phyloP scores from a whole-genome alignment of 2,113 vertebrate species.

The Boulengeromyrus knoepffleri region DNA sequence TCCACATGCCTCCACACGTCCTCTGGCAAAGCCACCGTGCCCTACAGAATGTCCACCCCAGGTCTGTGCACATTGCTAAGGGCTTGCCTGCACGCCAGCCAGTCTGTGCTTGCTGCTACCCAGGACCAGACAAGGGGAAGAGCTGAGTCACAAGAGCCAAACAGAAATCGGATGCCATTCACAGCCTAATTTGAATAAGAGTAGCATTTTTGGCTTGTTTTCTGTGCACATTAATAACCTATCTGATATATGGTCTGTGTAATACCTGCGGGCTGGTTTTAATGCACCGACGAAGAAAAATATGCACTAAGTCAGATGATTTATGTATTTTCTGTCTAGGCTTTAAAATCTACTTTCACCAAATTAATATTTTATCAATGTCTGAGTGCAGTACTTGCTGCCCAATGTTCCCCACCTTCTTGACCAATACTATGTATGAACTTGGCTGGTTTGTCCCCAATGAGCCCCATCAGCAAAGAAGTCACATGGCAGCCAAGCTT shows the following conservation, averaged over 20 bases:
- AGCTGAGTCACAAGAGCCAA: neutral
- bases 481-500: neutral
- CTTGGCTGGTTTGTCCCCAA: neutral
- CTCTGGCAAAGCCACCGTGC: neutral
- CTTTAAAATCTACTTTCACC: neutral
- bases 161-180: neutral
- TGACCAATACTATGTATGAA: neutral
- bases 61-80: neutral
- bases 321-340: neutral
- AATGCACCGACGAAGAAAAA: neutral
- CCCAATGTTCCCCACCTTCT: neutral
- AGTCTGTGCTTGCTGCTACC: neutral
- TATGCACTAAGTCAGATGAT: neutral
- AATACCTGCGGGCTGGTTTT: neutral
- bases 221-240: neutral
- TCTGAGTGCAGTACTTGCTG: neutral
- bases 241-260: neutral
- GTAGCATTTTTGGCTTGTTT: neutral
- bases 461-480: neutral
- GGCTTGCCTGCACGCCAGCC: neutral
- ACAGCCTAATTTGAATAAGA: neutral
- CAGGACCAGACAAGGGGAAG: neutral
- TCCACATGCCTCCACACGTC: neutral
- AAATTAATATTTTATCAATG: neutral
- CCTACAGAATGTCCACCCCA: neutral